Base-by-base conservation (phyloP, 2,888 invertebrate genomes). In the Meghimatium bilineatum region DNA sequence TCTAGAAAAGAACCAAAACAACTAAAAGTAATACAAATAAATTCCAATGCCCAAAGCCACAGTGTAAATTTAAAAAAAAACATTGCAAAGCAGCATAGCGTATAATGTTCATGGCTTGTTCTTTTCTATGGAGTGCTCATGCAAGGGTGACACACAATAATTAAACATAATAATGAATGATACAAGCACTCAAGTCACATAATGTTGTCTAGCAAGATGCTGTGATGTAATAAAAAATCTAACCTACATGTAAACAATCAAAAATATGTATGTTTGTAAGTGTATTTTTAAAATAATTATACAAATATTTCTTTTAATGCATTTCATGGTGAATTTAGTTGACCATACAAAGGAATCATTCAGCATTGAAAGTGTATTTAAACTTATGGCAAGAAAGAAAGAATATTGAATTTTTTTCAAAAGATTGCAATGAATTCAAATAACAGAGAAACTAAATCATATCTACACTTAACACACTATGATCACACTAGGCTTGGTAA, bases 71-170 rank as follows among this genome's bases (percentile, higher is more conserved):
- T 14, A 66, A 66, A 1, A 66, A 29, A 32, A 66, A 32, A 12
- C 17, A 66, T 44, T 72, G 72, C 49, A n/a, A 72, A 72, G 72
- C 72, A 72, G 72, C 29, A 20, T 72, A 72, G 36, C 44, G 26
- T 20, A 38, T n/a, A 72, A n/a, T 44, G 44, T 44, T 44, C 44
- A 44, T 12, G 12, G 44, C 71, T 26, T 72, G 72, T 38, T 49
- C 23, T 17, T 44, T n/a, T 49, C 26, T 72, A 72, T 72, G 44
- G 26, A 38, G 72, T 66, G 66, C 66, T 66, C 66, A 66, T 66
- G 66, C 32, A 12, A 66, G 32, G 66, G 66, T 29, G 32, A 32
- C 32, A 66, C 32, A 66, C 66, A 66, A 32, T 66, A 14, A 29
- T 63, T 14, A 56, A 5, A 63, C 26, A 66, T 32, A 29, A 32